These are phyloP conservation scores for Scolanthus callimorphus DNA, from an alignment of 92 coral and sea anemone genomes.

Conservation along the genomic window DNA sequence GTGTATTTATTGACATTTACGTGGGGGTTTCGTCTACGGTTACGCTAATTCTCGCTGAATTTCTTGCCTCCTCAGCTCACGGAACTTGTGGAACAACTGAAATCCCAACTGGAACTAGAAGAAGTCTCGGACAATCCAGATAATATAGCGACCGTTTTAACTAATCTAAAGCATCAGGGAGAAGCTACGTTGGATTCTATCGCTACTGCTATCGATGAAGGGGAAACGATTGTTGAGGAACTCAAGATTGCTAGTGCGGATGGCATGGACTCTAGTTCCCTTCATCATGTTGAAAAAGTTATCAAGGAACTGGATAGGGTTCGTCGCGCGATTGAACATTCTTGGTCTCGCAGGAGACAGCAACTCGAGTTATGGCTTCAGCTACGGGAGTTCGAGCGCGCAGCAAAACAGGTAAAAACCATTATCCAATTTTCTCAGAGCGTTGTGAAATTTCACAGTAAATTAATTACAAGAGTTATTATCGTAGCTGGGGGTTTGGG, in stretches of 20 bases:
- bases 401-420: slow-evolving; percentile 79
- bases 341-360: slow-evolving; percentile 93
- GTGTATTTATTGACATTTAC: slow-evolving; percentile 6
- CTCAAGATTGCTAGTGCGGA: slow-evolving; percentile 85
- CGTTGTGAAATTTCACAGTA: not conserved
- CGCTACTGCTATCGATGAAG: slow-evolving; percentile 93
- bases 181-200: slow-evolving; percentile 93
- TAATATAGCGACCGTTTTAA: slow-evolving; percentile 90
- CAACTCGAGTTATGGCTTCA: slow-evolving; percentile 96
- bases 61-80: slow-evolving; percentile 64
- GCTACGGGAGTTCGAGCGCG: slow-evolving; percentile 92
- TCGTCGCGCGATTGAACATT: slow-evolving; percentile 88
- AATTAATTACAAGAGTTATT: not conserved
- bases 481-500: not conserved
- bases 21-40: slow-evolving; percentile 1
- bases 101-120: slow-evolving; percentile 88
- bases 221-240: slow-evolving; percentile 90
- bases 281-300: slow-evolving; percentile 95
- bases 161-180: slow-evolving; percentile 89
- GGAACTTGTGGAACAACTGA: slow-evolving; percentile 90
- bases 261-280: slow-evolving; percentile 83
- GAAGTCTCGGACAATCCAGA: slow-evolving; percentile 99
- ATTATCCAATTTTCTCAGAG: not conserved
- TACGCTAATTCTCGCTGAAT: not conserved
- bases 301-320: slow-evolving; percentile 92